phyloP scores from a whole-genome alignment of 2,113 vertebrate genomes.

The Hemichromis elongatus region DNA sequence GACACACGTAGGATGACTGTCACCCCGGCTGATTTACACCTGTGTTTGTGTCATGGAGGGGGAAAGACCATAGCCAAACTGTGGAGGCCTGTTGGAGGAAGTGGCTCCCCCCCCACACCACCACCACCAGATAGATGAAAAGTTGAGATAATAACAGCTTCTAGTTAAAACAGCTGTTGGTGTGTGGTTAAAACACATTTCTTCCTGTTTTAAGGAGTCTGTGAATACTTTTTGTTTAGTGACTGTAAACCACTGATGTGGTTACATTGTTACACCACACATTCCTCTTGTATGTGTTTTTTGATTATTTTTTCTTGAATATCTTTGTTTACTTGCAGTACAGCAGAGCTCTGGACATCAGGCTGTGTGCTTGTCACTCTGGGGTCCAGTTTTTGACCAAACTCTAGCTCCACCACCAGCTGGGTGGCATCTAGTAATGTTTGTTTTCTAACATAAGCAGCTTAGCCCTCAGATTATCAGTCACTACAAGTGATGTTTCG shows the following conservation, averaged over 20 bases:
- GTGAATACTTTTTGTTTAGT: not conserved
- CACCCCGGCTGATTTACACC: constrained; percentile 37
- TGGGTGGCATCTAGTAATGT: constrained; percentile 44
- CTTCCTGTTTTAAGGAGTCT: not conserved
- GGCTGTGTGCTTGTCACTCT: not conserved
- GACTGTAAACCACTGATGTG: not conserved
- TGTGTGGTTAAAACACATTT: not conserved
- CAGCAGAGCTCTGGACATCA: not conserved
- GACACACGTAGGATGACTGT: not conserved
- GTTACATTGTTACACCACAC: not conserved
- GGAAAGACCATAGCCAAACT: not conserved
- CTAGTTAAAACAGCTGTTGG: not conserved
- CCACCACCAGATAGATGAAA: not conserved
- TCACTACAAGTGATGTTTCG: not conserved
- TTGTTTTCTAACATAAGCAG: constrained; percentile 51
- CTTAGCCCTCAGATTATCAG: constrained; percentile 37
- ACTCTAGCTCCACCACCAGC: not conserved
- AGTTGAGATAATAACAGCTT: not conserved
- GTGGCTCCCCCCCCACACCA: not conserved
- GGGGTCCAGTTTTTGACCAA: not conserved
- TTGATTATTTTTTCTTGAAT: not conserved
- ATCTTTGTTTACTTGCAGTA: not conserved
- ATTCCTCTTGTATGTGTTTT: not conserved
- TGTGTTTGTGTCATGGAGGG: constrained; percentile 17
- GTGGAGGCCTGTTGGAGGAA: not conserved